Conservation (phyloP, 2,888 invertebrate species). For the Eupeodes luniger region DNA sequence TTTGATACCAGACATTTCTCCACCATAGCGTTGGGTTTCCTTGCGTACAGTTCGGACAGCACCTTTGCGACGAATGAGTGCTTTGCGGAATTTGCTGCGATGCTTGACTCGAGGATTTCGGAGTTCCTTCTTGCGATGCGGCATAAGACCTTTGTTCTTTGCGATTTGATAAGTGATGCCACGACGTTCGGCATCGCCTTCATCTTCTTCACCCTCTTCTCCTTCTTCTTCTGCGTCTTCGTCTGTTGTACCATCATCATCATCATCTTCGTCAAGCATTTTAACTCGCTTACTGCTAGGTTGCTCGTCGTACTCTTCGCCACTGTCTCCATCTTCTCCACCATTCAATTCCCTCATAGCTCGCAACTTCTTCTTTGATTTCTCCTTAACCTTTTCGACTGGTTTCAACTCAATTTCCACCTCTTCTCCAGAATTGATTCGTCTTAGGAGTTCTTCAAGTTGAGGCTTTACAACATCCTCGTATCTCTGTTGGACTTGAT, state of each 20-base stretch:
- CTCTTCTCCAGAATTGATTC: slow-evolving; percentile 84
- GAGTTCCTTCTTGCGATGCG: slow-evolving; percentile 94
- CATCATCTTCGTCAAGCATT: slow-evolving; percentile 80
- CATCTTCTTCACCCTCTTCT: slow-evolving; percentile 81
- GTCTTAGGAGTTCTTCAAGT: slow-evolving; percentile 87
- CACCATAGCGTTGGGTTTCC: slow-evolving; percentile 93
- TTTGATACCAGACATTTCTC: slow-evolving; percentile 97
- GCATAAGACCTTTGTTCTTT: slow-evolving; percentile 97
- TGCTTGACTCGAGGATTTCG: slow-evolving; percentile 98
- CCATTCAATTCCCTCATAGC: slow-evolving; percentile 81
- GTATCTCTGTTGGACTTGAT: slow-evolving; percentile 89
- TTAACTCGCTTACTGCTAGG: slow-evolving; percentile 81
- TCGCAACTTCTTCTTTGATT: slow-evolving; percentile 84
- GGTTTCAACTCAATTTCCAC: slow-evolving; percentile 84
- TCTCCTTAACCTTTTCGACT: slow-evolving; percentile 83
- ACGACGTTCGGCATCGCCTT: slow-evolving; percentile 86
- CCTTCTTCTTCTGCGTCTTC: slow-evolving; percentile 80
- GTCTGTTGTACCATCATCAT: slow-evolving; percentile 73
- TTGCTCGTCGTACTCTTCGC: slow-evolving; percentile 84
- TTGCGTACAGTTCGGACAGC: slow-evolving; percentile 93
- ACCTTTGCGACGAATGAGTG: slow-evolving; percentile 95
- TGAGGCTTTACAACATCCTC: slow-evolving; percentile 88
- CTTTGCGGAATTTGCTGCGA: slow-evolving; percentile 95
- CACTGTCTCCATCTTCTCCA: slow-evolving; percentile 30
- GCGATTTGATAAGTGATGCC: slow-evolving; percentile 96